Conservation (phyloP, 2,797 vertebrate species). For the Malacoraja senta region DNA sequence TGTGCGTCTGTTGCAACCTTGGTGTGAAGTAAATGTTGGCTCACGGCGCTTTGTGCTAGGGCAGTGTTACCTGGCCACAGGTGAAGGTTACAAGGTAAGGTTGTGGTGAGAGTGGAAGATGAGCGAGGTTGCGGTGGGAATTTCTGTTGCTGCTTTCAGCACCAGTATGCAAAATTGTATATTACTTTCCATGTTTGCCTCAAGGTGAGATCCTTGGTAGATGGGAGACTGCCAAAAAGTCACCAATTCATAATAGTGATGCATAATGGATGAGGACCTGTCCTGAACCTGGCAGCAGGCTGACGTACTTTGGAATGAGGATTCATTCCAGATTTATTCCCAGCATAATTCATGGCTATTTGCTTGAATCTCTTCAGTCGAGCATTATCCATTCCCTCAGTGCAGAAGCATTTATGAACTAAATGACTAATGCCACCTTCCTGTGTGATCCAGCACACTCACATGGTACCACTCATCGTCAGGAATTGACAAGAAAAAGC, state of each 20-base stretch:
- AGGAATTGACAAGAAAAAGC: background rate
- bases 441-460: too few species aligned
- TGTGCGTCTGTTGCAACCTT: slow-evolving; percentile 74
- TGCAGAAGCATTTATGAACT: too few species aligned
- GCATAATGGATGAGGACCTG: background rate
- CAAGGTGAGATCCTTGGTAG: too few species aligned
- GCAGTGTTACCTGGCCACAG: slow-evolving; percentile 80
- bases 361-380: too few species aligned
- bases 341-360: too few species aligned
- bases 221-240: too few species aligned
- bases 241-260: too few species aligned
- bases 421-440: too few species aligned
- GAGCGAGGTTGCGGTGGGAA: background rate
- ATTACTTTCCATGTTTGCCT: background rate
- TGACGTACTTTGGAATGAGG: background rate
- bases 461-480: too few species aligned
- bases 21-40: slow-evolving; percentile 88
- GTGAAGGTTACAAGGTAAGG: slow-evolving; percentile 84
- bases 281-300: background rate
- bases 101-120: background rate
- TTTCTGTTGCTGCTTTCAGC: background rate
- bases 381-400: too few species aligned
- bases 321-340: too few species aligned
- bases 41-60: slow-evolving; percentile 87
- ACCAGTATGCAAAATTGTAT: background rate